These are phyloP conservation scores for Thelaira solivaga DNA, from an alignment of 2,888 invertebrate species.

Conservation along the genomic window DNA sequence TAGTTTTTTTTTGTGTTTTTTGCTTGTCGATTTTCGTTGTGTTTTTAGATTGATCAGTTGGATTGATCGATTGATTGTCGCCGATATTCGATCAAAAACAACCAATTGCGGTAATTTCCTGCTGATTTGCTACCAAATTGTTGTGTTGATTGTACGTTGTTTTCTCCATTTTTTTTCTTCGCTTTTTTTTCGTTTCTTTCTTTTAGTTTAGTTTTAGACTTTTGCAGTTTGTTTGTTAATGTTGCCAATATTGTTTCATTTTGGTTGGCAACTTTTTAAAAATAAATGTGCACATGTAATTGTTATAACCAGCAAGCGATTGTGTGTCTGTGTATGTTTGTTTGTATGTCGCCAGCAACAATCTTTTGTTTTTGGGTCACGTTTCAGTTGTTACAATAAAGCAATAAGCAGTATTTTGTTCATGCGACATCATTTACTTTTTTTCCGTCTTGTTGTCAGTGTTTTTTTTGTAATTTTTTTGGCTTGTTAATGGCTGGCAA, in stretches of 20 bases:
- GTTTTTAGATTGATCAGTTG: constrained; percentile 67
- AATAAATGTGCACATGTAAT: constrained; percentile 53
- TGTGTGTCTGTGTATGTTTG: constrained; percentile 46
- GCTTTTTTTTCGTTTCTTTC: constrained; percentile 12
- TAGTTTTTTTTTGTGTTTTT: constrained; percentile 28
- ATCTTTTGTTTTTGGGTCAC: constrained; percentile 60
- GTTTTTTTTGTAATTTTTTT: not conserved
- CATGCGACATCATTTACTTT: constrained; percentile 55
- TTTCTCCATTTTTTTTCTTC: constrained; percentile 56
- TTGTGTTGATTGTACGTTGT: constrained; percentile 67
- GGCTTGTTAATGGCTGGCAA: constrained; percentile 27
- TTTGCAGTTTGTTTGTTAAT: constrained; percentile 44
- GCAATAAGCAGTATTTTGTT: constrained; percentile 60
- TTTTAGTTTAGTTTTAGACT: no score
- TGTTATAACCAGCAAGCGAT: constrained; percentile 57
- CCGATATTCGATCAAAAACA: constrained; percentile 69
- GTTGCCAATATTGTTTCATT: constrained; percentile 50
- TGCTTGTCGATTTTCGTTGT: constrained; percentile 38
- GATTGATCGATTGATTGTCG: constrained; percentile 76
- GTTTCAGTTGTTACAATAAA: constrained; percentile 63
- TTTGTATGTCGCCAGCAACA: constrained; percentile 11
- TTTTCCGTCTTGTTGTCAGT: constrained; percentile 15
- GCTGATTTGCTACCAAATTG: constrained; percentile 73
- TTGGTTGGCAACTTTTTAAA: constrained; percentile 46
- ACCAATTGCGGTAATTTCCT: constrained; percentile 75